Percentiles rank a stretch among this genome's conserved stretches.
Conservation (phyloP, 2,888 invertebrate species). For the Himalopsyche kuldschensis region DNA sequence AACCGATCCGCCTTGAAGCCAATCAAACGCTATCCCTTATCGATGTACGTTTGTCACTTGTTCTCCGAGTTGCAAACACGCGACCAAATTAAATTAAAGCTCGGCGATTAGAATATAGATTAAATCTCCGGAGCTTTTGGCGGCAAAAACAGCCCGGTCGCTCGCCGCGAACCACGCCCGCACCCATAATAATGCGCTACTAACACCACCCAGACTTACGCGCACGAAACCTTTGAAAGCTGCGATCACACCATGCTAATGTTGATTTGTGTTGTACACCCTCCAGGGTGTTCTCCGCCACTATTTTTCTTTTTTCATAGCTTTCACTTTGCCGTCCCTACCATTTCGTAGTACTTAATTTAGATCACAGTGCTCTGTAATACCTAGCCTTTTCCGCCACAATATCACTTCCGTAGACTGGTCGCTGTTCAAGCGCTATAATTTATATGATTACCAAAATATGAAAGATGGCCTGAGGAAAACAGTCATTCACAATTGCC, state of each 20-base stretch:
- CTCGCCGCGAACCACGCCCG: background rate
- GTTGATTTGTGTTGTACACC: background rate
- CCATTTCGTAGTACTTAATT: too few species aligned
- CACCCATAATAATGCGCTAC: background rate
- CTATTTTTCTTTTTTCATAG: too few species aligned
- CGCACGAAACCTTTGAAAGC: background rate
- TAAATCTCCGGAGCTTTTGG: background rate
- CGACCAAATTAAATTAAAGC: background rate
- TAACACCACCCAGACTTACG: background rate
- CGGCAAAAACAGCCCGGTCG: background rate
- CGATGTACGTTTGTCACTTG: background rate
- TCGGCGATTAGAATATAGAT: background rate
- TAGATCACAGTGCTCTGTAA: too few species aligned
- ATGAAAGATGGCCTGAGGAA: too few species aligned
- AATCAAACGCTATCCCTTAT: background rate
- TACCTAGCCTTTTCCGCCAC: too few species aligned
- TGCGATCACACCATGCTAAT: background rate
- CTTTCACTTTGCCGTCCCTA: too few species aligned
- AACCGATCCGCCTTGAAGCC: background rate
- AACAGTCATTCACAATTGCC: too few species aligned
- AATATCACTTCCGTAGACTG: too few species aligned
- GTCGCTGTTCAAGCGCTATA: too few species aligned
- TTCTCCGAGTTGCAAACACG: background rate
- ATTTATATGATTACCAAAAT: too few species aligned
- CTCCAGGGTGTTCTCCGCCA: background rate